A percentile compares a stretch with the other conserved stretches of the same genome.
phyloP scores from a whole-genome alignment of 1,140 invertebrate genomes.

The Oryctes rhinoceros region DNA sequence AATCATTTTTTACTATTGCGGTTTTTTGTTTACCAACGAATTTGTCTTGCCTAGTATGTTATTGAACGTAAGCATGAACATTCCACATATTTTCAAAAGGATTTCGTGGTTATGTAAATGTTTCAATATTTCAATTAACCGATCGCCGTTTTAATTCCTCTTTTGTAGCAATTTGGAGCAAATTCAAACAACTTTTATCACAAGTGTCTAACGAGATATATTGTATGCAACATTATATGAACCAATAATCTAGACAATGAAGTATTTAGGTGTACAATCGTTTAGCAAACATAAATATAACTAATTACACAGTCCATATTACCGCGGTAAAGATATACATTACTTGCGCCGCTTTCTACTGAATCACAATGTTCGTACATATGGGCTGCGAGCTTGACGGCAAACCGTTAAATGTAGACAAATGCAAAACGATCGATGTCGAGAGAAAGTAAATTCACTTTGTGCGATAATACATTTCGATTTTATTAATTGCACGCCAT shows the following conservation, averaged over 20 bases:
- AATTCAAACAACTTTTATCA: background rate
- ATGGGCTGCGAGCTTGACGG: constrained; percentile 18
- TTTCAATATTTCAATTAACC: no score
- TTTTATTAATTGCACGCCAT: constrained; percentile 11
- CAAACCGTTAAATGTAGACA: background rate
- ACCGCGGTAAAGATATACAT: background rate
- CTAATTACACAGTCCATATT: background rate
- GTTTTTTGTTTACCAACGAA: no score
- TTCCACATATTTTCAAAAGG: no score
- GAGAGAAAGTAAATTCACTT: constrained; percentile 36
- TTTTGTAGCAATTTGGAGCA: no score
- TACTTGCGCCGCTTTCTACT: background rate
- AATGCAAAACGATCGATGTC: background rate
- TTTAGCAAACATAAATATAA: background rate
- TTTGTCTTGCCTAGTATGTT: no score
- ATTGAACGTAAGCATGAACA: no score
- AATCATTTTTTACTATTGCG: no score
- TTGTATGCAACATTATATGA: background rate
- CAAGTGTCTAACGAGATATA: background rate
- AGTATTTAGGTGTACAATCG: background rate
- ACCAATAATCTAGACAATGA: background rate
- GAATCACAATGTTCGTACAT: background rate
- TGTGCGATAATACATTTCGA: background rate
- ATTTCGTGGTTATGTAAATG: no score
- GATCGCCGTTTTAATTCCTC: no score